These are phyloP conservation scores for Hypotaenidia philippensis DNA, from an alignment of 2,797 vertebrate species.

Conservation along the genomic window DNA sequence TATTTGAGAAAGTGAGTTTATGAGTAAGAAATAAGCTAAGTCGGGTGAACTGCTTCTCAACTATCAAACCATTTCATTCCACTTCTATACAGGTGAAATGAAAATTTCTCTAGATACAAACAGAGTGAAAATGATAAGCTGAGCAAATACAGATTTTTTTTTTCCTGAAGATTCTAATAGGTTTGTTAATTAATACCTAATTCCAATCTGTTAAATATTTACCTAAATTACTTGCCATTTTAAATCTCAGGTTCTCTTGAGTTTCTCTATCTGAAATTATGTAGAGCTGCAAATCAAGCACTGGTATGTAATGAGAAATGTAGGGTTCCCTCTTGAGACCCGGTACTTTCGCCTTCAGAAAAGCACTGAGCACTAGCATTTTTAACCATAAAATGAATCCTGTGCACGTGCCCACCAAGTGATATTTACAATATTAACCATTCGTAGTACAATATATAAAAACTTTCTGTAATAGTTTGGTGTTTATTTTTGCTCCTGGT, in stretches of 20 bases:
- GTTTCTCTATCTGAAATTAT: background rate
- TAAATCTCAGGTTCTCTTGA: background rate
- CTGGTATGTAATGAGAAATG: background rate
- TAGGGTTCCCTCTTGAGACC: background rate
- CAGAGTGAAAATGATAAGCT: background rate
- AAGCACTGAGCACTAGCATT: background rate
- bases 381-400: background rate
- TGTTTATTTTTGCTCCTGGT: background rate
- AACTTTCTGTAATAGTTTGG: background rate
- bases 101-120: background rate
- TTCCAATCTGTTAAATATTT: background rate
- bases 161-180: background rate
- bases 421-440: background rate
- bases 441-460: background rate
- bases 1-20: background rate
- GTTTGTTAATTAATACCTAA: background rate
- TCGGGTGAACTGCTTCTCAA: background rate
- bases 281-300: background rate
- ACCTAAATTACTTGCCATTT: background rate
- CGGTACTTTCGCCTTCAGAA: background rate
- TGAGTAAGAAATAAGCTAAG: background rate
- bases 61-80: background rate
- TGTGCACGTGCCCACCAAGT: fast-evolving
- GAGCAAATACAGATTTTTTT: background rate
- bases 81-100: background rate